These are phyloP conservation scores for Phortica magna DNA, from an alignment of 2,888 invertebrate species.

Conservation along the genomic window DNA sequence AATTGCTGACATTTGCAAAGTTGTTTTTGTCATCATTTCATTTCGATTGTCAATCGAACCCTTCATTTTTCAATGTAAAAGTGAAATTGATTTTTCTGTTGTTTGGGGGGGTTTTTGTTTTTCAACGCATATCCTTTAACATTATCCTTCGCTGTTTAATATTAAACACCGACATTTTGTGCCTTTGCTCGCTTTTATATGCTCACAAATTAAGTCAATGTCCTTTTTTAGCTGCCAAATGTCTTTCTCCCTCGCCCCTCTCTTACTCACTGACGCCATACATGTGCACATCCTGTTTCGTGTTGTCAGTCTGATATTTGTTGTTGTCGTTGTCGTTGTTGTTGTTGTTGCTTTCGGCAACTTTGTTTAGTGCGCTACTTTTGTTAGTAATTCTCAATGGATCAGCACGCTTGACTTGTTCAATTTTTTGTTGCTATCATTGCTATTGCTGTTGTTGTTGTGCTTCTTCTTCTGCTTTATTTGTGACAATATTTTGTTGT, in stretches of 20 bases:
- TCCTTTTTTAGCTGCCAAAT: not conserved
- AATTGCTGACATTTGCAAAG: too few relatives aligned
- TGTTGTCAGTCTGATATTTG: not conserved
- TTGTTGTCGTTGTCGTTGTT: not conserved
- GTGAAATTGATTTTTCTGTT: not conserved
- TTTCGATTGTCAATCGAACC: not conserved
- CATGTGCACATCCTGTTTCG: not conserved
- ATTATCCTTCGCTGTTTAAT: not conserved
- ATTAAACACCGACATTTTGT: slow-evolving; percentile 1
- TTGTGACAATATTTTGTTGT: slow-evolving; percentile 1
- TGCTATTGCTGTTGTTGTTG: slow-evolving; percentile 8
- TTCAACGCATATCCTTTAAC: not conserved
- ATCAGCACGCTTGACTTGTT: slow-evolving; percentile 64
- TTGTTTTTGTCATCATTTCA: too few relatives aligned
- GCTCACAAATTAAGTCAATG: slow-evolving; percentile 8
- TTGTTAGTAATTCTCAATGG: slow-evolving; percentile 50
- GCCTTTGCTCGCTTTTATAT: not conserved
- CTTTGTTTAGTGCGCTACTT: slow-evolving; percentile 48
- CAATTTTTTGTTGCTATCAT: too few relatives aligned
- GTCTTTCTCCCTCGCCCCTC: too few relatives aligned
- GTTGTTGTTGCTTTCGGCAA: not conserved
- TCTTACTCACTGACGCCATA: not conserved
- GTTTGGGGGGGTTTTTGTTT: too few relatives aligned
- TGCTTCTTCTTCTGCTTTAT: not conserved
- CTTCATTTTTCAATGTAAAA: slow-evolving; percentile 12